phyloP scores from a whole-genome alignment of 2,797 vertebrate genomes.

The Anas capensis region DNA sequence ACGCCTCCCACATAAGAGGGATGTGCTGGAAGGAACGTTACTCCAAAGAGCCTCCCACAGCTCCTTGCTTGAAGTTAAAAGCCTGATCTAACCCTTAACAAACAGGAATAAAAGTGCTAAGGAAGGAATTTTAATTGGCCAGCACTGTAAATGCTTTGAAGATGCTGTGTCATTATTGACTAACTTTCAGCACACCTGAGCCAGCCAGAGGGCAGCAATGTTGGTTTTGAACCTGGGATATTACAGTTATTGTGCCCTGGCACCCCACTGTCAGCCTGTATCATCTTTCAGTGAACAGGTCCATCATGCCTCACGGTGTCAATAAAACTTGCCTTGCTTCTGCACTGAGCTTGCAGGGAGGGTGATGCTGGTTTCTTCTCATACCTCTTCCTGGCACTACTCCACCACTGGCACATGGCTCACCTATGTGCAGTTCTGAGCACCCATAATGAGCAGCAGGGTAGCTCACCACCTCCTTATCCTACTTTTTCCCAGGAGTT shows the following conservation, averaged over 20 bases:
- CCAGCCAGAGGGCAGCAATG: slow-evolving; percentile 44
- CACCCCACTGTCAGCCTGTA: not conserved
- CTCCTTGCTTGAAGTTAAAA: slow-evolving; percentile 45
- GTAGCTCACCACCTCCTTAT: not conserved
- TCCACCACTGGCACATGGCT: not conserved
- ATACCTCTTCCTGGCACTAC: not conserved
- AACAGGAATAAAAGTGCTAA: slow-evolving; percentile 49
- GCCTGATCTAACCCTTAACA: slow-evolving; percentile 54
- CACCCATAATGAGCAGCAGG: not conserved
- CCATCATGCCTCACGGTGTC: not conserved
- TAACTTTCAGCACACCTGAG: slow-evolving; percentile 54
- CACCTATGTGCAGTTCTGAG: not conserved
- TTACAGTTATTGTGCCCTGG: not conserved
- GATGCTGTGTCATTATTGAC: slow-evolving; percentile 69
- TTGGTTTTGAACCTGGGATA: not conserved
- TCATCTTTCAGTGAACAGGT: not conserved
- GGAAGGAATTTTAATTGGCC: slow-evolving; percentile 70
- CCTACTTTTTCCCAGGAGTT: not conserved
- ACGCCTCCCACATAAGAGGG: slow-evolving; percentile 50
- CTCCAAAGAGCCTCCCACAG: slow-evolving; percentile 61
- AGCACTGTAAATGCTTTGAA: slow-evolving; percentile 40
- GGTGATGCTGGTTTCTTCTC: not conserved
- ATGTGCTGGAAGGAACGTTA: slow-evolving; percentile 50
- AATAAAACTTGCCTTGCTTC: not conserved
- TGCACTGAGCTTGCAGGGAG: not conserved